Evolutionary conservation across 2,797 vertebrate species (phyloP), one percentile per base, ranked within the genome.

Genomic region (Cossypha heuglini): DNA sequence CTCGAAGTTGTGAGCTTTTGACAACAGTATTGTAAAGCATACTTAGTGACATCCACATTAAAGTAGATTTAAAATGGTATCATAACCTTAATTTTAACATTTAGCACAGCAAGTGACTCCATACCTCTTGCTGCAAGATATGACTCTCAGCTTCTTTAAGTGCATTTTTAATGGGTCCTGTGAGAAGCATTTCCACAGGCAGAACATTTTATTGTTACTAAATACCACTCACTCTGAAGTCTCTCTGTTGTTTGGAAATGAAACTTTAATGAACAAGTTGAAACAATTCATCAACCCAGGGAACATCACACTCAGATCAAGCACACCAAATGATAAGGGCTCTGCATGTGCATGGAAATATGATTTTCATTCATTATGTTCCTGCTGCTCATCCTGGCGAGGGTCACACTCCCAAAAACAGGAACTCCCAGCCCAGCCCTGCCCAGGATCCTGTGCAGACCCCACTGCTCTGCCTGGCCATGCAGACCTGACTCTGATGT

Each of bases 161-260:
- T 84, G 71, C 89, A 61, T 78, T 93, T 95, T 86, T 87, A 93
- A 90, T 68, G 74, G 73, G 55, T 86, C 92, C 90, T 83, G 68
- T n/a, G 91, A 90, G 83, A 94, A 88, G 37, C 64, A 71, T 78
- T 93, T 95, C 51, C 13, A 4, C 29, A 37, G 94, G 77, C 75
- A 86, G 74, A 94, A 71, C 69, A 68, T 76, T 94, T 88, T 69
- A 88, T 94, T 94, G 86, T 94, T 74, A 62, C 93, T 92, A 96
- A 96, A 97, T 85, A 79, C 42, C 35, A 8, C 69, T 90, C 82
- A 28, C 82, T 86, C 68, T 61, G 45, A 66, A 66, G 52, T 54
- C 46, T 81, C 69, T 62, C 73, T 74, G n/a, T 61, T 96, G 48
- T 28, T 90, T 88, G 58, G 68, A 86, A 91, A 69, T 78, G 66